Base-by-base conservation (phyloP, 2,888 invertebrate species). In the Xylota segnis region DNA sequence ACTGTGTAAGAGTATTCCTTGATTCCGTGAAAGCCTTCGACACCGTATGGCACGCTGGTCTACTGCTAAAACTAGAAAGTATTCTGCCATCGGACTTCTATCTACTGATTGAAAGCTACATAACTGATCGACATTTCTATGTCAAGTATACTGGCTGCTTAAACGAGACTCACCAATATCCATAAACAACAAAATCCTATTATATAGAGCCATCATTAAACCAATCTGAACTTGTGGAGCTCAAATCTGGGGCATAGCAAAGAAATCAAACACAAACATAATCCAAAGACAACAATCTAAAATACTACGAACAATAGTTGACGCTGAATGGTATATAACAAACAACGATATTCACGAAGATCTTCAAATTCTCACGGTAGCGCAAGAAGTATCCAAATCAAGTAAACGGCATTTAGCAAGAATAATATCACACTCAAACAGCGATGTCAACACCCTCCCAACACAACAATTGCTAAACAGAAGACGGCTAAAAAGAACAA, bases 221-320 rank as follows among this genome's bases (percentile, higher is more conserved):
- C 12, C 37, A 37, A 37, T 37, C 37, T 37, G 7, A 10, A 37
- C 37, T 37, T 37, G 10, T 37, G 37, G 37, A 45, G 45, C 37
- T 12, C 37, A 43, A 54, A 54, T 37, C 45, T 47, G 45, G 45
- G 45, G 45, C 18, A 47, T 5, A 47, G 14, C 45, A 47, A 47
- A 47, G 45, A 47, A 14, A 47, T 14, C 45, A 9, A 47, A 47
- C 16, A 47, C 14, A 47, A 47, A 14, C 9, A 14, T 37, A 37
- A 37, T 37, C 37, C 37, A 37, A 37, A 2, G 34, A 34, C 34
- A 23, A 34, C 34, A 34, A 34, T n/a, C 5, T 14, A 45, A 45
- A 14, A 5, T 45, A 45, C n/a, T 45, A n/a, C 5, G n/a, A 45
- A 45, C 45, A 45, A 45, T 45, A 45, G 45, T 45, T n/a, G 14